Evolutionary conservation across 2,888 invertebrate genomes (phyloP).

Genomic region (Acronicta psi): DNA sequence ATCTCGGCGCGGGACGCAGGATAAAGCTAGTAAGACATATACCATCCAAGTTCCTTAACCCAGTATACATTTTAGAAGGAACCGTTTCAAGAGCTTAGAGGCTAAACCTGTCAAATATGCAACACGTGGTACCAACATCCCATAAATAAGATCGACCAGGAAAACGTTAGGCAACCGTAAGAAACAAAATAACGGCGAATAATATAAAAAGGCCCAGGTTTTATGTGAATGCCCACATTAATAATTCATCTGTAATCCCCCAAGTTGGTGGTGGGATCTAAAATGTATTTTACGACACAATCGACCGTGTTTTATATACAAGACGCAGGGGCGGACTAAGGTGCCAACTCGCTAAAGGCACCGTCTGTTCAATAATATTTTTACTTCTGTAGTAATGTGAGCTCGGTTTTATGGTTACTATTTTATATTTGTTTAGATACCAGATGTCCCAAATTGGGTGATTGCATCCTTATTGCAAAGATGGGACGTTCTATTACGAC

Average conservation of each 20-base stretch:
- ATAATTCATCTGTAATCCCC: slow-evolving; percentile 86
- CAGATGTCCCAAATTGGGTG: slow-evolving; percentile 4
- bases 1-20: no score
- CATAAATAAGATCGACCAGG: slow-evolving; percentile 60
- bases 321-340: slow-evolving; percentile 57
- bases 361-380: slow-evolving; percentile 26
- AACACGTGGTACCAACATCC: slow-evolving; percentile 52
- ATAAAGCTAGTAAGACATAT: slow-evolving; percentile 14
- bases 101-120: slow-evolving; percentile 50
- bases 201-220: slow-evolving; percentile 72
- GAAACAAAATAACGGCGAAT: slow-evolving; percentile 64
- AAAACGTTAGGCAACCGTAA: slow-evolving; percentile 51
- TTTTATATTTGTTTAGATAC: slow-evolving; percentile 2
- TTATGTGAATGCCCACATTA: slow-evolving; percentile 82
- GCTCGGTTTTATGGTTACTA: slow-evolving; percentile 24
- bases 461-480: background rate
- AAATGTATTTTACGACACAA: slow-evolving; percentile 80
- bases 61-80: slow-evolving; percentile 40
- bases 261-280: slow-evolving; percentile 73
- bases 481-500: background rate
- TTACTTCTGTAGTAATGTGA: slow-evolving; percentile 35
- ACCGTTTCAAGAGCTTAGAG: slow-evolving; percentile 46
- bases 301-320: slow-evolving; percentile 72
- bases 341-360: slow-evolving; percentile 52
- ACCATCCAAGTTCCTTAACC: slow-evolving; percentile 14